Evolutionary conservation across 2,797 vertebrate species (phyloP), one percentile per base, ranked within the genome.

Genomic region (Phylloscopus collybita): DNA sequence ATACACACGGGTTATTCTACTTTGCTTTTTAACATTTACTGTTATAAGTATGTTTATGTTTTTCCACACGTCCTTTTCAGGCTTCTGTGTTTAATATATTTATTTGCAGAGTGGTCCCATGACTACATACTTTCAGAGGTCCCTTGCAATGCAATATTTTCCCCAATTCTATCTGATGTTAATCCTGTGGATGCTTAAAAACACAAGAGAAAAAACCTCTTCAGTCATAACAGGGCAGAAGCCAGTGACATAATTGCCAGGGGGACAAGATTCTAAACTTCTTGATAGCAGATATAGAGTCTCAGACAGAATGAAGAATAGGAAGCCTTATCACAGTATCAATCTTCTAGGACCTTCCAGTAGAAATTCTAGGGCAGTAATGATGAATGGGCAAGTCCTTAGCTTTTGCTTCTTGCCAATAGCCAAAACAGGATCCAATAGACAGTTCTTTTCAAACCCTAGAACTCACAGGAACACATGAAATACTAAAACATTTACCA

Each of bases 111-210:
- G 18, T 16, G 8, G 4, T 85, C 14, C 11, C 2, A 1, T 26
- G 16, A 53, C 17, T 25, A 45, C 21, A 83, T 23, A 50, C 32
- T 73, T 85, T 72, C 26, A 61, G 19, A 83, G 6, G 27, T 62
- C 25, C 19, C 36, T 80, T 10, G 5, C n/a, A 61, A 10, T 26
- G 36, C 23, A 53, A 5, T 22, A 53, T 70, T 65, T 62, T 27
- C 8, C 13, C 16, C 2, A 0, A 54, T 36, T 10, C 8, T n/a
- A 5, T 16, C 9, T 30, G 49, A 64, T 12, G 42, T 1, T 1
- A 56, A 70, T 82, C 13, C 11, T 16, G 18, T 18, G 26, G n/a
- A 57, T 57, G 9, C 10, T 62, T 82, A 11, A 2, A 54, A 64
- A 34, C 6, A 38, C 23, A 56, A 45, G 16, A 16, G 8, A 18